Percentiles rank a stretch among this genome's conserved stretches.
Evolutionary conservation across 2,113 vertebrate species (phyloP).

Genomic region (Guaruba guarouba): DNA sequence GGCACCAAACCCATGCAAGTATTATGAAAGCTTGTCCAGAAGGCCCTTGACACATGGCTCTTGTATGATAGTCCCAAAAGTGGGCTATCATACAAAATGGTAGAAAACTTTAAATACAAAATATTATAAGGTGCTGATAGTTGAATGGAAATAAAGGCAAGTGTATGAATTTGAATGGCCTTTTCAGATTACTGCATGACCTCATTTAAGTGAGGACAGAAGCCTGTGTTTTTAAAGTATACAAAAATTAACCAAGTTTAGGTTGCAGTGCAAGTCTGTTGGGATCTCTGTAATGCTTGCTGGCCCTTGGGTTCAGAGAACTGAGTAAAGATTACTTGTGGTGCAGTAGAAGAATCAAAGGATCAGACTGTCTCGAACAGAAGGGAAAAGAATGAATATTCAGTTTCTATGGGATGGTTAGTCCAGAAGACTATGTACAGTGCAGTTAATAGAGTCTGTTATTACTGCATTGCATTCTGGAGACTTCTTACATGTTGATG

Average conservation of each 20-base stretch:
- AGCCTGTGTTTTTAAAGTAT: neutral
- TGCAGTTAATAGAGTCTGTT: neutral
- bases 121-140: neutral
- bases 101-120: neutral
- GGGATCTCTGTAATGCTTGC: neutral
- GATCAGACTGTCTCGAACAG: neutral
- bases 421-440: neutral
- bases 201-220: neutral
- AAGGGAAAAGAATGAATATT: neutral
- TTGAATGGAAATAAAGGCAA: neutral
- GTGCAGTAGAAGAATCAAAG: neutral
- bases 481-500: neutral
- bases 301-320: neutral
- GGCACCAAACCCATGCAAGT: neutral
- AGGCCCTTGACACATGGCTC: neutral
- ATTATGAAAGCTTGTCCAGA: neutral
- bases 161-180: neutral
- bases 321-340: neutral
- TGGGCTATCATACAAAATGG: accelerated
- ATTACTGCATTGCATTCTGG: neutral
- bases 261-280: neutral
- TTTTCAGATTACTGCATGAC: neutral
- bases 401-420: neutral
- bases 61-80: neutral
- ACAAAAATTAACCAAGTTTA: neutral